Evolutionary conservation across 53 echinoderm and acorn worm genomes (phyloP).

Genomic region (Temnopleurus reevesii): DNA sequence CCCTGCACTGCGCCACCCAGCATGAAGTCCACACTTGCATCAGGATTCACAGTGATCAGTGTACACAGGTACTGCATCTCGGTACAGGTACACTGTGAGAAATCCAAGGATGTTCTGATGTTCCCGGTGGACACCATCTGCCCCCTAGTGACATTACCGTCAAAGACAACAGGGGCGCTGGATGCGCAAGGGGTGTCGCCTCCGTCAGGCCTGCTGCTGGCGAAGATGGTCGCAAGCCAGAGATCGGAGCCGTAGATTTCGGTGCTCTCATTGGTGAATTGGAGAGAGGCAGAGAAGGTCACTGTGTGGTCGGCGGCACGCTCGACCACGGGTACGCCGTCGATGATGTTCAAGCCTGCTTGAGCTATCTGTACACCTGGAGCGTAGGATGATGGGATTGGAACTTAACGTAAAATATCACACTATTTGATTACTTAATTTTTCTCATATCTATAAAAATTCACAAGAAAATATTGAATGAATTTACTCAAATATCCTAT

Average conservation of each 20-base stretch:
- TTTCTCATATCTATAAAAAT: too few relatives aligned
- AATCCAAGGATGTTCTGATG: not conserved
- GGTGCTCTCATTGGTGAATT: conserved; percentile 42
- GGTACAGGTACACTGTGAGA: conserved; percentile 43
- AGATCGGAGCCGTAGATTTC: conserved; percentile 57
- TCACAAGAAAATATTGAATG: too few relatives aligned
- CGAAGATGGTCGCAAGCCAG: conserved; percentile 58
- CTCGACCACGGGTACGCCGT: conserved; percentile 6
- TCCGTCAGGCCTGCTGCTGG: not conserved
- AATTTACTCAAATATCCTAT: too few relatives aligned
- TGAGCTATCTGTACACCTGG: not conserved
- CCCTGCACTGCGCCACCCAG: conserved; percentile 13
- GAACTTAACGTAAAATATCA: too few relatives aligned
- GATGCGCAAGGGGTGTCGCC: not conserved
- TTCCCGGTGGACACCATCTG: not conserved
- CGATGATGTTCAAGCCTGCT: not conserved
- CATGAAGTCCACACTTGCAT: conserved; percentile 49
- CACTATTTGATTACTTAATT: too few relatives aligned
- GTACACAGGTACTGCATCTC: conserved; percentile 53
- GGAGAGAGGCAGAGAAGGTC: conserved; percentile 28
- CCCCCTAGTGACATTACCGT: conserved; percentile 4
- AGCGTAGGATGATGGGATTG: too few relatives aligned
- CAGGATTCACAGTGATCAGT: conserved; percentile 52
- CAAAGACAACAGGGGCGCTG: not conserved
- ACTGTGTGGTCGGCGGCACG: not conserved